Conservation (phyloP, 2,888 invertebrate species). For the Melanophora roralis region DNA sequence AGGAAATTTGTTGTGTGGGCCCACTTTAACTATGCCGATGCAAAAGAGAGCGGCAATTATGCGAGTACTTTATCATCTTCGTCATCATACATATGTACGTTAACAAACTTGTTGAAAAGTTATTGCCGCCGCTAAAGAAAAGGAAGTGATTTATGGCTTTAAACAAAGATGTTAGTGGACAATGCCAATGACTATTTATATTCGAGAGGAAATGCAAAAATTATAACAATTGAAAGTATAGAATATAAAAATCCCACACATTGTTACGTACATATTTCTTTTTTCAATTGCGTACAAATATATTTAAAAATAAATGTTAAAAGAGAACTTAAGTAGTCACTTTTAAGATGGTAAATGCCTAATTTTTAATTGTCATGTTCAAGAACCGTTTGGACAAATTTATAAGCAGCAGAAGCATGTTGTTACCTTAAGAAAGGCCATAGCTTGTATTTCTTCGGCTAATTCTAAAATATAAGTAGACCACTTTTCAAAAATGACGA, state of each 20-base stretch:
- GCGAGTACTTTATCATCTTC: conserved; percentile 50
- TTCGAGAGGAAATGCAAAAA: conserved; percentile 47
- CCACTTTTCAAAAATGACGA: too few species aligned
- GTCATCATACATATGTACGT: conserved; percentile 52
- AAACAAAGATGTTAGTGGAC: conserved; percentile 21
- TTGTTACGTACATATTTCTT: not conserved
- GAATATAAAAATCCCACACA: not conserved
- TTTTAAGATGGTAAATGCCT: too few species aligned
- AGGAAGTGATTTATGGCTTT: conserved; percentile 54
- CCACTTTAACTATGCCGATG: conserved; percentile 9
- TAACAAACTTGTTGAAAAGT: conserved; percentile 60
- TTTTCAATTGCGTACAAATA: too few species aligned
- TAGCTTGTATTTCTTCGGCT: too few species aligned
- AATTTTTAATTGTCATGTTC: too few species aligned
- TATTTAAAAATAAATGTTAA: too few species aligned
- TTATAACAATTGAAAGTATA: conserved; percentile 26
- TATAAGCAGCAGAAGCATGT: too few species aligned
- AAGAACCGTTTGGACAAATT: too few species aligned
- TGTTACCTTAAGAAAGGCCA: too few species aligned
- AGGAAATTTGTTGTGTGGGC: conserved; percentile 54
- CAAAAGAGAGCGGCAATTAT: not conserved
- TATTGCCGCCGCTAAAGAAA: conserved; percentile 52
- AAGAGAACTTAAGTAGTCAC: too few species aligned
- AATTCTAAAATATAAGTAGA: too few species aligned
- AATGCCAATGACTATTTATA: not conserved